Evolutionary conservation across 2,888 invertebrate genomes (phyloP).

Genomic region (Orthosia cruda): DNA sequence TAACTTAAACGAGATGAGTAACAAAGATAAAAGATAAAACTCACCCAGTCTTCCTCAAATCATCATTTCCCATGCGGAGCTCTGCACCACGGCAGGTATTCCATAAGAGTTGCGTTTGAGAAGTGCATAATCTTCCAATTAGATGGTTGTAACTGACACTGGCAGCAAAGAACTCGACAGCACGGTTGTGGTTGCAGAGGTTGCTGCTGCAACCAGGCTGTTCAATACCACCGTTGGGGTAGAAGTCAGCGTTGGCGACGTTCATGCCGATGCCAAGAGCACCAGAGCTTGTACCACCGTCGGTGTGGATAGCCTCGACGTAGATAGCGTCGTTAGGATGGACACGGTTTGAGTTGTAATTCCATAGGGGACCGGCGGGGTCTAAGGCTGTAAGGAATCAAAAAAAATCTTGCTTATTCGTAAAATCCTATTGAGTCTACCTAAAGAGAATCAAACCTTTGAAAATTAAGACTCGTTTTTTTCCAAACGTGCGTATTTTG

Average conservation of each 20-base stretch:
- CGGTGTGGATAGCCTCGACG: slow-evolving; percentile 81
- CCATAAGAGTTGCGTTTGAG: slow-evolving; percentile 65
- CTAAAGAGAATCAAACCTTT: no score
- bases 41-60: slow-evolving; percentile 71
- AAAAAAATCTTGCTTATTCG: not conserved
- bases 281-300: slow-evolving; percentile 70
- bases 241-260: slow-evolving; percentile 91
- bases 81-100: slow-evolving; percentile 75
- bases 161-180: slow-evolving; percentile 79
- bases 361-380: slow-evolving; percentile 74
- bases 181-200: slow-evolving; percentile 79
- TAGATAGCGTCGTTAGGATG: slow-evolving; percentile 79
- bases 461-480: no score
- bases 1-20: no score
- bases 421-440: no score
- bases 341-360: slow-evolving; percentile 71
- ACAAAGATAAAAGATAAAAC: not conserved
- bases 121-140: slow-evolving; percentile 72
- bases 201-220: slow-evolving; percentile 79
- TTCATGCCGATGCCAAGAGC: slow-evolving; percentile 86
- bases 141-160: slow-evolving; percentile 77
- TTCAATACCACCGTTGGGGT: slow-evolving; percentile 90
- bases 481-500: no score
- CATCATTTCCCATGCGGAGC: slow-evolving; percentile 77
- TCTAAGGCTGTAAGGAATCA: slow-evolving; percentile 61